Evolutionary conservation across 2,113 vertebrate species (phyloP).

Genomic region (Embiotoca jacksoni): DNA sequence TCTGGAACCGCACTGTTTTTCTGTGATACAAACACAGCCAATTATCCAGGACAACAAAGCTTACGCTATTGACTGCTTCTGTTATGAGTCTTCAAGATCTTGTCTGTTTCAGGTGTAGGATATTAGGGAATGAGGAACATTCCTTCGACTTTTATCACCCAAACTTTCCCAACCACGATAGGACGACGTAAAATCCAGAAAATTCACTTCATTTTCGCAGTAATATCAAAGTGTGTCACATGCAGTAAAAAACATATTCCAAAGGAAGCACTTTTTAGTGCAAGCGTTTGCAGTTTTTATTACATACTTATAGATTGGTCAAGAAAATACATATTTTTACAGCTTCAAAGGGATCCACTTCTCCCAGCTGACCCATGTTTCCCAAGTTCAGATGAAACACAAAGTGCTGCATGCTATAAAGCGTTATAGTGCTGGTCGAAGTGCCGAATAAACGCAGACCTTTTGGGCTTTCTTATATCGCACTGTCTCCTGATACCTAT

Average conservation of each 20-base stretch:
- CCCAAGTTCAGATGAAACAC: conserved; percentile 47
- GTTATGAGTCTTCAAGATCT: too few species aligned
- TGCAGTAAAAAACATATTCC: conserved; percentile 23
- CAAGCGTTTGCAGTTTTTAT: conserved; percentile 37
- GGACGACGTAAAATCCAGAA: neutral
- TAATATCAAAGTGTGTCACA: conserved; percentile 13
- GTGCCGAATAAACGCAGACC: conserved; percentile 62
- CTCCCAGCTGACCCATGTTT: conserved; percentile 56
- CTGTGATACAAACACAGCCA: neutral
- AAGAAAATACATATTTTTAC: conserved; percentile 18
- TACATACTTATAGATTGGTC: neutral
- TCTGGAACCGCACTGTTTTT: neutral
- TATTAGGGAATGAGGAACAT: too few species aligned
- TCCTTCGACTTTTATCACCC: too few species aligned
- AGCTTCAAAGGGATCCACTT: conserved; percentile 41
- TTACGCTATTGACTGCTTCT: too few species aligned
- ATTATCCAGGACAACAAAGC: neutral
- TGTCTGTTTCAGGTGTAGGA: too few species aligned
- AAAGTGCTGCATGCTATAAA: conserved; percentile 71
- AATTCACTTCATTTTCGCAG: neutral
- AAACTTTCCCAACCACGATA: neutral
- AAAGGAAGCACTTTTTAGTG: conserved; percentile 19
- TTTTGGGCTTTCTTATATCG: conserved; percentile 64
- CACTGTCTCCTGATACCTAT: conserved; percentile 58
- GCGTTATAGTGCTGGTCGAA: conserved; percentile 39